These are phyloP conservation scores for Drosophila funebris DNA, from an alignment of 1,140 invertebrate genomes.

Conservation along the genomic window DNA sequence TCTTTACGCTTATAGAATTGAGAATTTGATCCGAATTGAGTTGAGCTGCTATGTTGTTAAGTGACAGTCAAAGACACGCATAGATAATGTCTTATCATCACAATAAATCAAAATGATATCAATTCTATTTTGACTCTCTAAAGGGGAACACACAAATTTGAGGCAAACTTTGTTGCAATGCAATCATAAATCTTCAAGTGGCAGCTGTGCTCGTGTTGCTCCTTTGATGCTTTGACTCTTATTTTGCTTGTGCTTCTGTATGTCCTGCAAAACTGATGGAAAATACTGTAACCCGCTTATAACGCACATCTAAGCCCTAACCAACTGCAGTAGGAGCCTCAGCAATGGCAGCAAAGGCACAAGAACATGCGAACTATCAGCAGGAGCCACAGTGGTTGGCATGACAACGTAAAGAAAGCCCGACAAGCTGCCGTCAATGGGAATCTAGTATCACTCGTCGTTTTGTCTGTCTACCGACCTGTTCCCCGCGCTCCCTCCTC, in stretches of 20 bases:
- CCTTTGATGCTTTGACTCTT: conserved; percentile 5
- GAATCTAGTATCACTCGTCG: conserved; percentile 38
- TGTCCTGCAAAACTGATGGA: conserved; percentile 43
- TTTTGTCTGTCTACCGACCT: neutral
- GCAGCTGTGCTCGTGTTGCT: conserved; percentile 1
- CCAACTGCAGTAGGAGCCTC: conserved; percentile 9
- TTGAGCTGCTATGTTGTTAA: conserved; percentile 8
- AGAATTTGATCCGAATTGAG: neutral
- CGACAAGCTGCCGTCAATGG: conserved; percentile 52
- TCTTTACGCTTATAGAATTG: too few species aligned
- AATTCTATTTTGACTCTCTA: conserved; percentile 1
- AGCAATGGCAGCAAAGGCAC: neutral
- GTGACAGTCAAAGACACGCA: conserved; percentile 1
- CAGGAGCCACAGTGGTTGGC: conserved; percentile 19
- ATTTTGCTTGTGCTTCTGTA: conserved; percentile 16
- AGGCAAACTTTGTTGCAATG: conserved; percentile 1
- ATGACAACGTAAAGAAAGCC: conserved; percentile 39
- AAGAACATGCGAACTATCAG: neutral
- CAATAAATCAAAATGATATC: conserved; percentile 37
- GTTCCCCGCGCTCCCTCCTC: neutral
- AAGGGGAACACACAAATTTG: neutral
- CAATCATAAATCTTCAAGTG: conserved; percentile 39
- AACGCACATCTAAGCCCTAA: conserved; percentile 44
- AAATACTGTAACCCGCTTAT: conserved; percentile 74
- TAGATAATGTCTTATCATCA: conserved; percentile 4